A percentile compares a stretch with the other conserved stretches of the same genome.
Conservation (phyloP, 2,113 vertebrate species). For the Procavia capensis region DNA sequence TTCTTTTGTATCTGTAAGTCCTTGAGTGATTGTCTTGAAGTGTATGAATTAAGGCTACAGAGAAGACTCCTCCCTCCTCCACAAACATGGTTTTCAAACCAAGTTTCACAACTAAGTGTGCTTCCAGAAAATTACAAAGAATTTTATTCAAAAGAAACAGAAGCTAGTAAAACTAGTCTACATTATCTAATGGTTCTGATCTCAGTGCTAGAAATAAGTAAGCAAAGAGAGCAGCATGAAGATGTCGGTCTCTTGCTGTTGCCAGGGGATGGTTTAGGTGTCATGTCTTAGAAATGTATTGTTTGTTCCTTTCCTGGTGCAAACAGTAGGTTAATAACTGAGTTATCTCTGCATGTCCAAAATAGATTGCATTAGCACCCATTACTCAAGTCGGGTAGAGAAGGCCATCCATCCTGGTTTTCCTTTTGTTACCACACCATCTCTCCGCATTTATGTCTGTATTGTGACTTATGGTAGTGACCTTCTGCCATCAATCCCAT, state of each 20-base stretch:
- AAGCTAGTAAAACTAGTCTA: background rate
- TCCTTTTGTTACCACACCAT: constrained; percentile 23
- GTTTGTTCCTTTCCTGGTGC: constrained; percentile 6
- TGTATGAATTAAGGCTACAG: constrained; percentile 1
- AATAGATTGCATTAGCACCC: constrained; percentile 59
- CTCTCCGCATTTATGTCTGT: constrained; percentile 54
- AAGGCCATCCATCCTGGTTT: constrained; percentile 52
- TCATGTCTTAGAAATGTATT: constrained; percentile 54
- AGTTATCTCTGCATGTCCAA: constrained; percentile 41
- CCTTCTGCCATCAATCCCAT: constrained; percentile 73
- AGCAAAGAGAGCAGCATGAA: background rate
- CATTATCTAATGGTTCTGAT: background rate
- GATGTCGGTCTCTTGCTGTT: background rate
- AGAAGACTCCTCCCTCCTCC: too few relatives aligned
- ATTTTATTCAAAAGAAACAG: background rate
- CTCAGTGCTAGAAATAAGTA: background rate
- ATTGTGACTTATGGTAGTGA: constrained; percentile 51
- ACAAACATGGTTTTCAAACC: background rate
- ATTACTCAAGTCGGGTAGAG: constrained; percentile 49
- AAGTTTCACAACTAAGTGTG: background rate
- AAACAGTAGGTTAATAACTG: constrained; percentile 57
- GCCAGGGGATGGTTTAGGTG: background rate
- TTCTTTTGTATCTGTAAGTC: background rate
- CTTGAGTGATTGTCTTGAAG: constrained; percentile 19
- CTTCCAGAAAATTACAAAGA: constrained; percentile 22